These are phyloP conservation scores for Mythimna lalbum DNA, from an alignment of 2,888 invertebrate genomes.

Conservation along the genomic window DNA sequence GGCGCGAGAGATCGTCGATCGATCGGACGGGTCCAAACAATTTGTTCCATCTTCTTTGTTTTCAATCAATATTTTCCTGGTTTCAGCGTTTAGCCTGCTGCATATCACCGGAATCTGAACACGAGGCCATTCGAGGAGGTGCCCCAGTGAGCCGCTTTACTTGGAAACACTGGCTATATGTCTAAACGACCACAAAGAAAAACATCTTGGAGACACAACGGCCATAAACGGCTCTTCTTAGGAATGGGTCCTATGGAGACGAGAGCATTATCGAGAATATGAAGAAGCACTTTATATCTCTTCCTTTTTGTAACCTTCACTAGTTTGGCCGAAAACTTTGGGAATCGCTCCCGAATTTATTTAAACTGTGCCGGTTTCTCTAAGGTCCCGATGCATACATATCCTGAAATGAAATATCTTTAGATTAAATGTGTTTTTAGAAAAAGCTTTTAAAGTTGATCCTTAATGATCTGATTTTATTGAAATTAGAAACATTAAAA, in stretches of 20 bases:
- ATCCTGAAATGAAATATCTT: not conserved
- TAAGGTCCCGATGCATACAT: not conserved
- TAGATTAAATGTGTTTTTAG: not conserved
- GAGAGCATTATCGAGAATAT: constrained; percentile 15
- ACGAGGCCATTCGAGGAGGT: constrained; percentile 91
- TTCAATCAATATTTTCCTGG: not conserved
- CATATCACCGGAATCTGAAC: constrained; percentile 92
- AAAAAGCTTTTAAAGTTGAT: not conserved
- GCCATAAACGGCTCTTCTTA: constrained; percentile 3
- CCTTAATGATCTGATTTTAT: too few relatives aligned
- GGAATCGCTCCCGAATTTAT: not conserved
- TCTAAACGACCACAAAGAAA: constrained; percentile 79
- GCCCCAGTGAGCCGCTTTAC: constrained; percentile 92
- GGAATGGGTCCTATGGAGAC: not conserved
- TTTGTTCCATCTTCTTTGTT: not conserved
- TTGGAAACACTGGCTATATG: constrained; percentile 92
- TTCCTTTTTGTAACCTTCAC: constrained; percentile 3
- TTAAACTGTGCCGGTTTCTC: not conserved
- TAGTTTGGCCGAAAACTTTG: not conserved
- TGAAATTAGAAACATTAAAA: too few relatives aligned
- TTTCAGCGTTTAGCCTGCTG: constrained; percentile 92
- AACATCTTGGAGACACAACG: constrained; percentile 10
- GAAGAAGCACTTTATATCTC: constrained; percentile 11
- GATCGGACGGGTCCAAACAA: not conserved
- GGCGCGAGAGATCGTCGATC: too few relatives aligned